Base-by-base conservation (phyloP, 2,888 invertebrate genomes). In the Loripinus fragilis region DNA sequence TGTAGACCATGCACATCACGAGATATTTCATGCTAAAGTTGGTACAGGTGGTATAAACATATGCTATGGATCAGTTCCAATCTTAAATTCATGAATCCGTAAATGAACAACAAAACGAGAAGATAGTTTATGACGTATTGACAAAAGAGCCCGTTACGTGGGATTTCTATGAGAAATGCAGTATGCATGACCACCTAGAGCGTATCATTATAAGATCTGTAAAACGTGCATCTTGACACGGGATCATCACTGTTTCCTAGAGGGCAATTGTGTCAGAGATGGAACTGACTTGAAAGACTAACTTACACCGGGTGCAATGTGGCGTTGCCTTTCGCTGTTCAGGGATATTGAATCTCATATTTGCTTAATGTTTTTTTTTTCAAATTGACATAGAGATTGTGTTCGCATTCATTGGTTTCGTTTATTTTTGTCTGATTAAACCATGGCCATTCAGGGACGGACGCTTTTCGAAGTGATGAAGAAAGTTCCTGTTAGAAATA, bases 211-310 rank as follows among this genome's bases (percentile, higher is more conserved):
- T 71, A 80, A 84, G 12, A 79, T 86, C 10, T 92, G 92, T 81
- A 71, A 86, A 60, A 80, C 64, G 30, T 92, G 92, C 80, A 90
- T 91, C 20, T 75, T 92, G 23, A 90, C 90, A 68, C 80, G 91
- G 0, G 91, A 92, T 78, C 92, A 92, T 78, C 92, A 92, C 74
- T 92, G 92, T 69, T 90, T 84, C 67, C 83, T 91, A 81, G 85
- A 90, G 0, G 91, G 90, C n/a, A 81, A 80, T n/a, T 89, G 89
- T 73, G 86, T 90, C 12, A 89, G 90, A 90, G 69, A 83, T 88
- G n/a, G 80, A 90, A 20, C 60, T 90, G 41, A 76, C 83, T 45
- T 89, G 83, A 76, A 84, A 8, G 86, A 86, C 55, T 72, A 86
- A 33, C 66, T 89, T 20, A 78, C 83, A n/a, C 88, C 88, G 1